Evolutionary conservation across 2,888 invertebrate species (phyloP).

Genomic region (Patella caerulea): DNA sequence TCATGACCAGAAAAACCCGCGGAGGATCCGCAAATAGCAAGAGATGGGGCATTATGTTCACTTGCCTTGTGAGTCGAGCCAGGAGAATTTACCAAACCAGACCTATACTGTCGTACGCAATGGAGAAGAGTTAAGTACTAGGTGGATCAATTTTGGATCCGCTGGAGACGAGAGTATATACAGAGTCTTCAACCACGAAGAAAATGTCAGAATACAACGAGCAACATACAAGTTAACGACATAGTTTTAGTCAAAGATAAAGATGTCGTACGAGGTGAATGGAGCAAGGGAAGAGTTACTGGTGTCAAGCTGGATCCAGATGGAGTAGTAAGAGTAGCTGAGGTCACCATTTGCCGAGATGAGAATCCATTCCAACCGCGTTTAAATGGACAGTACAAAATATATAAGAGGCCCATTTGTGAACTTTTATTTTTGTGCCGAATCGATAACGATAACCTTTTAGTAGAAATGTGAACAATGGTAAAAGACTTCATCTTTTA

Average conservation of each 20-base stretch:
- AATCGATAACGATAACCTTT: neutral
- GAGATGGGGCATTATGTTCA: too few relatives aligned
- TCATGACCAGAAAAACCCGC: too few relatives aligned
- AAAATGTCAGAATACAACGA: neutral
- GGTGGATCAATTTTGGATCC: conserved; percentile 1
- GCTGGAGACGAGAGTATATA: neutral
- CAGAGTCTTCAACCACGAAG: neutral
- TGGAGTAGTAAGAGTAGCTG: neutral
- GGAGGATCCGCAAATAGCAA: too few relatives aligned
- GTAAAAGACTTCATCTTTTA: conserved; percentile 4
- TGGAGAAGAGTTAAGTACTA: too few relatives aligned
- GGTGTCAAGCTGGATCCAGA: neutral
- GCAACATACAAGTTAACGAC: too few relatives aligned
- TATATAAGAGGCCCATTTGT: neutral
- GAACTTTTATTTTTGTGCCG: conserved; percentile 1
- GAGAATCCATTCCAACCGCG: neutral
- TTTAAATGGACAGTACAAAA: neutral
- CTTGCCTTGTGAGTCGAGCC: too few relatives aligned
- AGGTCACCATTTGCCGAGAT: neutral
- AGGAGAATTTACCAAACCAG: too few relatives aligned
- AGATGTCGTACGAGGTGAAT: neutral
- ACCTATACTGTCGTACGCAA: too few relatives aligned
- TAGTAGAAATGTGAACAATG: neutral
- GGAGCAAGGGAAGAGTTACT: neutral
- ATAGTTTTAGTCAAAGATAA: too few relatives aligned